Conservation (phyloP, 2,113 vertebrate species). For the Patagioenas fasciata region DNA sequence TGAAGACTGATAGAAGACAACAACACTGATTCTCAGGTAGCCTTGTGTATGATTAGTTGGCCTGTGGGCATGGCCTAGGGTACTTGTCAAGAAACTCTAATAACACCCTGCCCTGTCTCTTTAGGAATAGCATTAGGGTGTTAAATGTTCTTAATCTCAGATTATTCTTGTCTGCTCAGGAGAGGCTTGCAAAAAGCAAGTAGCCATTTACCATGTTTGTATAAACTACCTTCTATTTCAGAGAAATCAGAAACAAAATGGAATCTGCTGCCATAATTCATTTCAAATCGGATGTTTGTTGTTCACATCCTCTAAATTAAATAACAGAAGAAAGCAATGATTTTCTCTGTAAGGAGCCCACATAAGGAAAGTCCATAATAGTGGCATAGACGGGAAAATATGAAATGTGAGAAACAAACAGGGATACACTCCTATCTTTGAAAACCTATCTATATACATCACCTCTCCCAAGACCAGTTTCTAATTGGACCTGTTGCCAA, state of each 20-base stretch:
- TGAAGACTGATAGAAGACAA: neutral
- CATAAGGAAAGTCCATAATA: neutral
- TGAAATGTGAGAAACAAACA: neutral
- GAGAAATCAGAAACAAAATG: neutral
- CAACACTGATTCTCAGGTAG: neutral
- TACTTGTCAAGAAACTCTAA: neutral
- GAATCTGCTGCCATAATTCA: neutral
- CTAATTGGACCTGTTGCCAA: neutral
- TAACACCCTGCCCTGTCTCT: neutral
- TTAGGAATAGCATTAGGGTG: neutral
- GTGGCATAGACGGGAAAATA: neutral
- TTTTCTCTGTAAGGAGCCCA: neutral
- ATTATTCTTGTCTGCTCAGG: neutral
- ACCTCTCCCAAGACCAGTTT: neutral
- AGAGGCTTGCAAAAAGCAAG: neutral
- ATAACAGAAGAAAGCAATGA: neutral
- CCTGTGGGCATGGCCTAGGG: fast-evolving
- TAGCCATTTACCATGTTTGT: neutral
- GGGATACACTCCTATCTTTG: neutral
- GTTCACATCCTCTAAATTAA: neutral
- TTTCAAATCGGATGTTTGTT: neutral
- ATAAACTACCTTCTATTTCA: neutral
- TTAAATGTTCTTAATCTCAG: neutral
- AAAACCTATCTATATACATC: neutral
- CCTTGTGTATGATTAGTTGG: neutral